A percentile compares a stretch with the other conserved stretches of the same genome.
Evolutionary conservation across 2,797 vertebrate genomes (phyloP).

Genomic region (Tenualosa ilisha): DNA sequence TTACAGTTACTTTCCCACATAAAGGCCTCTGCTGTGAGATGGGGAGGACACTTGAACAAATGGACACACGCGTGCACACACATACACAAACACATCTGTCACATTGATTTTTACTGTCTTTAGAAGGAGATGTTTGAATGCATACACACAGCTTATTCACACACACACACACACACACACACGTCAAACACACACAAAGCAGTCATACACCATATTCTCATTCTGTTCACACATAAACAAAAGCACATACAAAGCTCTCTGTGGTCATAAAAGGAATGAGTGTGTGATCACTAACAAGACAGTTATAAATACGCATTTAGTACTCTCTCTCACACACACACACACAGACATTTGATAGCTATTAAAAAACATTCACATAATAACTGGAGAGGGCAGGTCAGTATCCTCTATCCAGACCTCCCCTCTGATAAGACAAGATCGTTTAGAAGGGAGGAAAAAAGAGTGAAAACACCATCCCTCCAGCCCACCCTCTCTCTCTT

Average conservation of each 20-base stretch:
- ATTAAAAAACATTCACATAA: neutral
- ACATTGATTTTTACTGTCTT: too few species aligned
- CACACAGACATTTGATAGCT: conserved; percentile 7
- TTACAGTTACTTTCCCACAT: conserved; percentile 16
- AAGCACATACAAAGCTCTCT: neutral
- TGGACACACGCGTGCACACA: neutral
- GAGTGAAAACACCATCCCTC: conserved; percentile 61
- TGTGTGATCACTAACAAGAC: neutral
- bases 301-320: neutral
- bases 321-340: conserved; percentile 5
- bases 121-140: too few species aligned
- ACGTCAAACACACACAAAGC: neutral
- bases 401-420: conserved; percentile 14
- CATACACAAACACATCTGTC: neutral
- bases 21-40: neutral
- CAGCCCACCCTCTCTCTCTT: conserved; percentile 33
- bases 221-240: neutral
- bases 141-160: neutral
- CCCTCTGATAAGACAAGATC: conserved; percentile 27
- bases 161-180: neutral
- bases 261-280: neutral
- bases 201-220: neutral
- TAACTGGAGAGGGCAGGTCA: neutral
- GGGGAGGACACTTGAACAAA: neutral
- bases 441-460: conserved; percentile 24